phyloP scores from a whole-genome alignment of 2,888 invertebrate species.

The Agrochola lychnidis region DNA sequence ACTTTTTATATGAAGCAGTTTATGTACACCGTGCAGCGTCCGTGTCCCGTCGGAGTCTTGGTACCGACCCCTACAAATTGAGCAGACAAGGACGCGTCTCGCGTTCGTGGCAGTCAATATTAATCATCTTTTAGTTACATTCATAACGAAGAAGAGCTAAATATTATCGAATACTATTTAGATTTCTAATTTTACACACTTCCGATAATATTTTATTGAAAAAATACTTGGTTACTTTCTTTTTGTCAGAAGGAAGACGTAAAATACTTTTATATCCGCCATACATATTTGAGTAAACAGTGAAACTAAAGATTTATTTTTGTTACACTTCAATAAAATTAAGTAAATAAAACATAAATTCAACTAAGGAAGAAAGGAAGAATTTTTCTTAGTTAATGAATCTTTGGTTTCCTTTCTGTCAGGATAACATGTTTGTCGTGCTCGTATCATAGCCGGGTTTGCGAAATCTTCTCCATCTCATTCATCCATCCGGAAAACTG shows the following conservation, averaged over 20 bases:
- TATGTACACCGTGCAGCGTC: too few relatives aligned
- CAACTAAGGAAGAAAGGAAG: not conserved
- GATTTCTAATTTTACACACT: not conserved
- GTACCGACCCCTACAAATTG: too few relatives aligned
- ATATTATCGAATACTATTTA: not conserved
- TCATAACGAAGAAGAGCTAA: not conserved
- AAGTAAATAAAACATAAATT: slow-evolving; percentile 1
- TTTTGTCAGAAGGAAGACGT: not conserved
- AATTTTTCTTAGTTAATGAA: not conserved
- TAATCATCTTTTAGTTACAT: not conserved
- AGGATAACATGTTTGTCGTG: not conserved
- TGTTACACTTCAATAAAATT: slow-evolving; percentile 1
- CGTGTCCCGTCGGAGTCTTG: too few relatives aligned
- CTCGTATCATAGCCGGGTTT: too few relatives aligned
- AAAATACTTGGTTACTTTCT: slow-evolving; percentile 15
- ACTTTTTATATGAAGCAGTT: too few relatives aligned
- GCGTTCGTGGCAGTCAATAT: too few relatives aligned
- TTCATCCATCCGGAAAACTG: not conserved
- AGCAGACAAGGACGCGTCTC: too few relatives aligned
- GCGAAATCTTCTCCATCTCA: too few relatives aligned
- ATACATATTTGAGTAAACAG: slow-evolving; percentile 1
- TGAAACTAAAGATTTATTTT: not conserved
- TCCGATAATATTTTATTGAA: not conserved
- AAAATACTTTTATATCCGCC: not conserved
- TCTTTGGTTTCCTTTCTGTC: slow-evolving; percentile 6